These are phyloP conservation scores for Melanaphis sacchari DNA, from an alignment of 1,140 invertebrate species.

Conservation along the genomic window DNA sequence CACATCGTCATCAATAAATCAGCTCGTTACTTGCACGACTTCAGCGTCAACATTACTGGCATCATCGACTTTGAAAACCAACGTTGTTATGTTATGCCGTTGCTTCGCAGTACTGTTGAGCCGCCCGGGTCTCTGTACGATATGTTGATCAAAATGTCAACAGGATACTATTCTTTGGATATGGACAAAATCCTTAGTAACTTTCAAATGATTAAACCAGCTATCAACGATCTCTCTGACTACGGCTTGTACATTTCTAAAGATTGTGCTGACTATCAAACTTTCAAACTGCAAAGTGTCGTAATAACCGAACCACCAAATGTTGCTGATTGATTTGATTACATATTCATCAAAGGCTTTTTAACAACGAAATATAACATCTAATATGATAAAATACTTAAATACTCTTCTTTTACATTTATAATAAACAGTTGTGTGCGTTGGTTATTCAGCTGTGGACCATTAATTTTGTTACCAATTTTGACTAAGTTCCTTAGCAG, in stretches of 20 bases:
- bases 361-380: background rate
- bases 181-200: constrained; percentile 77
- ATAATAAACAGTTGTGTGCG: background rate
- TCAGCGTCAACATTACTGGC: constrained; percentile 74
- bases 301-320: background rate
- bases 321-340: background rate
- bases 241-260: constrained; percentile 75
- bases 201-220: constrained; percentile 78
- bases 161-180: constrained; percentile 83
- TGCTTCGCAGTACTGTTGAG: constrained; percentile 78
- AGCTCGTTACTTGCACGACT: constrained; percentile 90
- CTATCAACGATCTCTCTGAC: constrained; percentile 71
- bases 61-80: constrained; percentile 82
- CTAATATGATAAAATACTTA: background rate
- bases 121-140: constrained; percentile 79
- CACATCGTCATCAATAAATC: constrained; percentile 66
- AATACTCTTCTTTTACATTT: background rate
- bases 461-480: background rate
- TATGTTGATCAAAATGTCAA: constrained; percentile 78
- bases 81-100: constrained; percentile 88
- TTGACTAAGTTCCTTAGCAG: background rate
- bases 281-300: constrained; percentile 75
- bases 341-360: background rate
- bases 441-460: background rate
- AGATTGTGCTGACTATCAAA: constrained; percentile 75